Conservation (phyloP, 35 echinoderm and acorn worm genomes). For the Anneissia japonica region DNA sequence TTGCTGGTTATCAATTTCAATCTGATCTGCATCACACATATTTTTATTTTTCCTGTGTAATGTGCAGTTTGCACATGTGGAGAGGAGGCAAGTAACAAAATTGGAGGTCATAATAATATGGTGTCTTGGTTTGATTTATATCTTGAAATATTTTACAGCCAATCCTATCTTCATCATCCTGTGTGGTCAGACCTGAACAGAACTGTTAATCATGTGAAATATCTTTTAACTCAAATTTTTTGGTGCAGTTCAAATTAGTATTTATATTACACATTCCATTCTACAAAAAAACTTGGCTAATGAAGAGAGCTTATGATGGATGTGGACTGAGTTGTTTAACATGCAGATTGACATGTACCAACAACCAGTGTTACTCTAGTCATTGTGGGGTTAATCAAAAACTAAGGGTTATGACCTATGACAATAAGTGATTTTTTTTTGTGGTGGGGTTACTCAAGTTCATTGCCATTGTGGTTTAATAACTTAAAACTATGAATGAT, state of each 20-base stretch:
- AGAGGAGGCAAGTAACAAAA: background rate
- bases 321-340: background rate
- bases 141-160: background rate
- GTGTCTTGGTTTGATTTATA: background rate
- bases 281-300: background rate
- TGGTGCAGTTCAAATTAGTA: background rate
- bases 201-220: background rate
- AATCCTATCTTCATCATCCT: background rate
- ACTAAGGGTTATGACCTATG: background rate
- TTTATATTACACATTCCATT: conserved; percentile 2
- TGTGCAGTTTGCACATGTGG: background rate
- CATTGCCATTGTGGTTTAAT: background rate
- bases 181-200: background rate
- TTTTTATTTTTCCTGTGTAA: background rate
- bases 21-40: background rate
- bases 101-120: background rate
- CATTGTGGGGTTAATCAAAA: background rate
- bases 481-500: too few species aligned
- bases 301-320: background rate
- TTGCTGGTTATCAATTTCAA: background rate
- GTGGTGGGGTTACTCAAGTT: background rate
- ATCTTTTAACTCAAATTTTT: background rate
- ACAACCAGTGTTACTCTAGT: background rate
- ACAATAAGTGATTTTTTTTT: background rate
- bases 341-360: background rate